Percentiles rank a stretch among this genome's conserved stretches.
Evolutionary conservation across 2,797 vertebrate genomes (phyloP).

Genomic region (Leptatherina wallacei): DNA sequence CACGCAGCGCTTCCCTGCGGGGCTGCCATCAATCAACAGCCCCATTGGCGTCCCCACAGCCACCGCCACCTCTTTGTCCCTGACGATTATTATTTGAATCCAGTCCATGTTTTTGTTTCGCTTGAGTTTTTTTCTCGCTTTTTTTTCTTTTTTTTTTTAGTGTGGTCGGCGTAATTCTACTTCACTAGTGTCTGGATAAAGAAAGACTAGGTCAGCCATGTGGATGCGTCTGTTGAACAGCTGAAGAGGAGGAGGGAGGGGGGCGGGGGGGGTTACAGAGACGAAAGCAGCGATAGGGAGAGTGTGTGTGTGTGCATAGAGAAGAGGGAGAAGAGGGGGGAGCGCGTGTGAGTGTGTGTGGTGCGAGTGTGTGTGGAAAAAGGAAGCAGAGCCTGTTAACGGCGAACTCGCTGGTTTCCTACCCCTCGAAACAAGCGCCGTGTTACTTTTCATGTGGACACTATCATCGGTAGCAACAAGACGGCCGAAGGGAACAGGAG

Average conservation of each 20-base stretch:
- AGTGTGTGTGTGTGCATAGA: conserved; percentile 67
- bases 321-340: conserved; percentile 52
- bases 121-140: conserved; percentile 49
- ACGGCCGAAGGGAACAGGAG: conserved; percentile 63
- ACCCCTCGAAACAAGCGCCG: conserved; percentile 76
- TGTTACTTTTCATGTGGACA: conserved; percentile 75
- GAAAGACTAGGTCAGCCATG: conserved; percentile 92
- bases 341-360: conserved; percentile 47
- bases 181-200: conserved; percentile 87
- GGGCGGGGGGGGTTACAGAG: conserved; percentile 64
- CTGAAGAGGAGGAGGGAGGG: conserved; percentile 77
- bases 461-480: conserved; percentile 61
- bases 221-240: conserved; percentile 90
- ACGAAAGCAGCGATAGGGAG: conserved; percentile 71
- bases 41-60: conserved; percentile 39
- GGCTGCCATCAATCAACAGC: conserved; percentile 84
- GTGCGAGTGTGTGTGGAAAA: conserved; percentile 71
- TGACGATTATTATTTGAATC: conserved; percentile 81
- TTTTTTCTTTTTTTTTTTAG: conserved; percentile 26
- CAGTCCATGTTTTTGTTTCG: conserved; percentile 90
- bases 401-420: conserved; percentile 83
- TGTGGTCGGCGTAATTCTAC: conserved; percentile 82
- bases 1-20: conserved; percentile 76
- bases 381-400: conserved; percentile 85
- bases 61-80: conserved; percentile 65